Evolutionary conservation across 2,888 invertebrate species (phyloP).

Genomic region (Tiliacea aurago): DNA sequence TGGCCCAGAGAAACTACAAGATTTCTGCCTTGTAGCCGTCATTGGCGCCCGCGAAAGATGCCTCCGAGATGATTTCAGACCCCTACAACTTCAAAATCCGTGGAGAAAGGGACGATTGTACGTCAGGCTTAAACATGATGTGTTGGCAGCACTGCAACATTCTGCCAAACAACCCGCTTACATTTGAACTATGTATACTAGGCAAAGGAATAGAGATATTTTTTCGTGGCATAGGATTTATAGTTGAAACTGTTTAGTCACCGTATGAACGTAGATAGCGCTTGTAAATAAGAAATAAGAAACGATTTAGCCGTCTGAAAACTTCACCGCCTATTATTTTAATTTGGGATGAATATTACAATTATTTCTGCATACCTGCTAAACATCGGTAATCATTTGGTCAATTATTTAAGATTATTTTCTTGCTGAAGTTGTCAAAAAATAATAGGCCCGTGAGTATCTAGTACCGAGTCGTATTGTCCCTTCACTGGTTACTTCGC

Average conservation of each 20-base stretch:
- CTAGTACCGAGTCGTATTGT: too few relatives aligned
- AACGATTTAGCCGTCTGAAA: slow-evolving; percentile 18
- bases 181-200: slow-evolving; percentile 80
- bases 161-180: slow-evolving; percentile 95
- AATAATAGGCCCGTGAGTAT: too few relatives aligned
- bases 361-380: slow-evolving; percentile 8
- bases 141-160: slow-evolving; percentile 96
- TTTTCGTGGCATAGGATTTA: slow-evolving; percentile 63
- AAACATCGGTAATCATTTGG: slow-evolving; percentile 3
- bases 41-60: slow-evolving; percentile 98
- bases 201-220: slow-evolving; percentile 55
- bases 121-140: slow-evolving; percentile 97
- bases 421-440: too few relatives aligned
- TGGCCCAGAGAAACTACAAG: slow-evolving; percentile 94
- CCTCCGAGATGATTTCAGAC: slow-evolving; percentile 97
- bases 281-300: slow-evolving; percentile 35
- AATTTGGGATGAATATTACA: slow-evolving; percentile 21
- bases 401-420: slow-evolving; percentile 32
- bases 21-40: slow-evolving; percentile 98
- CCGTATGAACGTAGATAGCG: slow-evolving; percentile 50
- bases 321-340: slow-evolving; percentile 20
- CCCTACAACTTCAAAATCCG: slow-evolving; percentile 97
- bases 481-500: too few relatives aligned
- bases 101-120: slow-evolving; percentile 98
- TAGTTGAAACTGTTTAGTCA: slow-evolving; percentile 66